These are phyloP conservation scores for Cyprinus carpio DNA, from an alignment of 2,113 vertebrate genomes.

Conservation along the genomic window DNA sequence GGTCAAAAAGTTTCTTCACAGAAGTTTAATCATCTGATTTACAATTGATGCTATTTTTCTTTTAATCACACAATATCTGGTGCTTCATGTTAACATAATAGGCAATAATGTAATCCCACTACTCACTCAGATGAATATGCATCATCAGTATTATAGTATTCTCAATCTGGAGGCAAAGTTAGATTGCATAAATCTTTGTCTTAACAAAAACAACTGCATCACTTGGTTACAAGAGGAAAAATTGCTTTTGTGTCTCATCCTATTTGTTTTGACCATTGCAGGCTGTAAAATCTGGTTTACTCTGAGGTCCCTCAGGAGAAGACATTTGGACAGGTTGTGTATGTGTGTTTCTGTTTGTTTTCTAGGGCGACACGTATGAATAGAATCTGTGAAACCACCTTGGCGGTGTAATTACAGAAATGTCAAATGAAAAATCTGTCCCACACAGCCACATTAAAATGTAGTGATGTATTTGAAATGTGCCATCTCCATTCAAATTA, in stretches of 20 bases:
- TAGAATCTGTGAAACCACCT: slow-evolving; percentile 6
- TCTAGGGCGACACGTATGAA: neutral
- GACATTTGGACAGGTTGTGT: slow-evolving; percentile 25
- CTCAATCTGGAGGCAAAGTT: neutral
- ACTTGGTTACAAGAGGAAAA: neutral
- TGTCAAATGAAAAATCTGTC: neutral
- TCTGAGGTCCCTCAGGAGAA: neutral
- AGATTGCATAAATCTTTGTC: neutral
- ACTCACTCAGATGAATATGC: neutral
- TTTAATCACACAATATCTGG: neutral
- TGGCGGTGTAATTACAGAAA: neutral
- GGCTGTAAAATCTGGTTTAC: slow-evolving; percentile 4
- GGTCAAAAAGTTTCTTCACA: neutral
- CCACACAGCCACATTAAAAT: neutral
- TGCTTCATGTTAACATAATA: neutral
- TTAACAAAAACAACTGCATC: neutral
- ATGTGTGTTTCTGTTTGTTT: slow-evolving; percentile 14
- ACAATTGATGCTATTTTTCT: neutral
- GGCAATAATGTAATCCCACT: neutral
- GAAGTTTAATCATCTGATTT: neutral
- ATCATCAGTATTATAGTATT: neutral
- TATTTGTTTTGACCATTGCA: neutral
- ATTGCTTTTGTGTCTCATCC: slow-evolving; percentile 12
- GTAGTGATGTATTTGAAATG: neutral
- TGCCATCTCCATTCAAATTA: neutral